Percentiles rank a stretch among this genome's conserved stretches.
These are phyloP conservation scores for Diarsia dahlii DNA, from an alignment of 2,888 invertebrate species.

Conservation along the genomic window DNA sequence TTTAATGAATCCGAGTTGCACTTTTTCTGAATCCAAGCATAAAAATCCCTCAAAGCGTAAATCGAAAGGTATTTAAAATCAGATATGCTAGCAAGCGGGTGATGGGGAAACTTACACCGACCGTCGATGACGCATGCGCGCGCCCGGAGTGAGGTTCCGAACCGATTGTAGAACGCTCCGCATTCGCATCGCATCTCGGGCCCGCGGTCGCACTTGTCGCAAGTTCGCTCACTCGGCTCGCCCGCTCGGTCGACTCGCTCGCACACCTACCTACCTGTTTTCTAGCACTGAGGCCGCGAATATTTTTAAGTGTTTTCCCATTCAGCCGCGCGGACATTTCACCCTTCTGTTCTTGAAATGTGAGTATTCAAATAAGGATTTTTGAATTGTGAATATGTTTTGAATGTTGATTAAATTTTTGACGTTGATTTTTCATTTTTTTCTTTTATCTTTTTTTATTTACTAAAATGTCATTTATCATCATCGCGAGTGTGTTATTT, in stretches of 20 bases:
- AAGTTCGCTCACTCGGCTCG: slow-evolving; percentile 4
- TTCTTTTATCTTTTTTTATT: too few species aligned
- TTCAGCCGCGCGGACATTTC: slow-evolving; percentile 5
- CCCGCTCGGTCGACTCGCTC: slow-evolving; percentile 9
- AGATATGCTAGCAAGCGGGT: slow-evolving; percentile 54
- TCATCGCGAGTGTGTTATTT: not conserved
- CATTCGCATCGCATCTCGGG: slow-evolving; percentile 53
- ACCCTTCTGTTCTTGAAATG: slow-evolving; percentile 17
- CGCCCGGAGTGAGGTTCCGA: slow-evolving; percentile 52
- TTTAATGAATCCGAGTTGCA: slow-evolving; percentile 32
- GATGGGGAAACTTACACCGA: slow-evolving; percentile 42
- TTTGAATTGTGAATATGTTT: not conserved
- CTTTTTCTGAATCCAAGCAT: slow-evolving; percentile 24
- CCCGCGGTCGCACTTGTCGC: slow-evolving; percentile 19
- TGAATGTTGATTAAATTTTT: not conserved
- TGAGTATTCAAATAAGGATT: slow-evolving; percentile 29
- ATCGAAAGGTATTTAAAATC: slow-evolving; percentile 63
- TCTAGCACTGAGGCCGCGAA: slow-evolving; percentile 16
- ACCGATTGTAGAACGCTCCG: slow-evolving; percentile 45
- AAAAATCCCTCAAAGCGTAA: slow-evolving; percentile 43
- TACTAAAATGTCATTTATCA: too few species aligned
- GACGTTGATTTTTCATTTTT: not conserved
- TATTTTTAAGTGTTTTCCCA: slow-evolving; percentile 24
- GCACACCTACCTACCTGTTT: slow-evolving; percentile 39
- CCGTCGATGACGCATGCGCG: slow-evolving; percentile 57